Evolutionary conservation across 2,797 vertebrate genomes (phyloP), one percentile per base, ranked within the genome.

Genomic region (Sebastes minor): DNA sequence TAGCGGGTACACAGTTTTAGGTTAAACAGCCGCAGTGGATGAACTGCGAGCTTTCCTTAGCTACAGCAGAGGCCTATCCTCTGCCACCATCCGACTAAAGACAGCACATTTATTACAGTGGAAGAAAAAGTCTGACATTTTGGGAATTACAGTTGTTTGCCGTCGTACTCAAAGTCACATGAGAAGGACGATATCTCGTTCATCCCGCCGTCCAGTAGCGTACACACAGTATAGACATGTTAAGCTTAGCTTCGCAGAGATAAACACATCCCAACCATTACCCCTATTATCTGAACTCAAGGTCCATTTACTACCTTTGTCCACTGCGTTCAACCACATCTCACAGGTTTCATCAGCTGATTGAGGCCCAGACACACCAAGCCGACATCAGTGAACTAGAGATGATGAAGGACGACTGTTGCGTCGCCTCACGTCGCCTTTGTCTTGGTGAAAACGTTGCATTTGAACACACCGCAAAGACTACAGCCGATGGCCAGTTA

Each of bases 1-100:
- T 84, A 83, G 78, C 73, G 69, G 81, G 74, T 82, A 49, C 49
- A 52, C 49, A 20, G 49, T 52, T 52, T 52, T 52, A 52, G 49
- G 49, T 52, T 52, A 52, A 82, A 90, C 66, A 66, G 56, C 56
- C 55, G 52, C 53, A 12, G 55, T 71, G 30, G 56, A 25, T 63
- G 38, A 33, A 35, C 28, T 69, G 61, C 53, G 23, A 57, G 63
- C 28, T 63, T 67, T 42, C 46, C 55, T 74, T 46, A 63, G 57
- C 53, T 72, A 67, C 9, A 71, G 73, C 27, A 25, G 46, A 71
- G 27, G 28, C 35, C 18, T 42, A 22, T 22, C 69, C 52, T 79
- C 66, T 62, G 53, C 49, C 28, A 25, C 35, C 52, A 42, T 71
- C 64, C 18, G 46, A 6, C 20, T 71, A 6, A 57, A 74, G 64